Conservation (phyloP, 2,797 vertebrate genomes). For the Megaceryle alcyon region DNA sequence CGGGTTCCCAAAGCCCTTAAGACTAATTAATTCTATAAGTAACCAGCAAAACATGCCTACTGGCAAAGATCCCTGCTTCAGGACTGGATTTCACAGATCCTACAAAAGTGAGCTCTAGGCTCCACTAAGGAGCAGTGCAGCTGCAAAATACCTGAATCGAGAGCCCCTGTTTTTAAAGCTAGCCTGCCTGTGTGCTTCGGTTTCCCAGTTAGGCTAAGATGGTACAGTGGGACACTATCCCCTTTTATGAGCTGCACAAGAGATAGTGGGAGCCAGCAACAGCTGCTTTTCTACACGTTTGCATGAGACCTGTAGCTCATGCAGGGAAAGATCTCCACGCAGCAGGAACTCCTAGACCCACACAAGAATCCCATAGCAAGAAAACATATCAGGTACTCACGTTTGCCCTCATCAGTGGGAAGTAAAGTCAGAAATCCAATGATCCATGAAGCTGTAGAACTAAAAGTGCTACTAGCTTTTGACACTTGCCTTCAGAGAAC, state of each 20-base stretch:
- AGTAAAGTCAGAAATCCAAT: neutral
- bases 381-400: neutral
- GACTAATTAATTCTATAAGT: neutral
- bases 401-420: neutral
- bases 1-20: neutral
- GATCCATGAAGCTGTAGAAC: neutral
- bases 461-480: neutral
- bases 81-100: neutral
- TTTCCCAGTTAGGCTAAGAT: neutral
- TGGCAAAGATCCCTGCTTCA: neutral
- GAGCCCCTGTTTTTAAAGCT: neutral
- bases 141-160: neutral
- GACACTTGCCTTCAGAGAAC: neutral
- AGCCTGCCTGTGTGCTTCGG: neutral
- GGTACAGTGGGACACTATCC: neutral
- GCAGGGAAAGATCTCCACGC: neutral
- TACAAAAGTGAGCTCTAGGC: neutral
- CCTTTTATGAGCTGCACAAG: neutral
- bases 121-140: neutral
- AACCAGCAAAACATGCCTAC: neutral
- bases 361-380: fast-evolving
- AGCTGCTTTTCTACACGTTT: neutral
- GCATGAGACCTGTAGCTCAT: neutral
- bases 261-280: fast-evolving
- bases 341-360: neutral